Evolutionary conservation across 2,113 vertebrate species (phyloP).

Genomic region (Oceanites oceanicus): DNA sequence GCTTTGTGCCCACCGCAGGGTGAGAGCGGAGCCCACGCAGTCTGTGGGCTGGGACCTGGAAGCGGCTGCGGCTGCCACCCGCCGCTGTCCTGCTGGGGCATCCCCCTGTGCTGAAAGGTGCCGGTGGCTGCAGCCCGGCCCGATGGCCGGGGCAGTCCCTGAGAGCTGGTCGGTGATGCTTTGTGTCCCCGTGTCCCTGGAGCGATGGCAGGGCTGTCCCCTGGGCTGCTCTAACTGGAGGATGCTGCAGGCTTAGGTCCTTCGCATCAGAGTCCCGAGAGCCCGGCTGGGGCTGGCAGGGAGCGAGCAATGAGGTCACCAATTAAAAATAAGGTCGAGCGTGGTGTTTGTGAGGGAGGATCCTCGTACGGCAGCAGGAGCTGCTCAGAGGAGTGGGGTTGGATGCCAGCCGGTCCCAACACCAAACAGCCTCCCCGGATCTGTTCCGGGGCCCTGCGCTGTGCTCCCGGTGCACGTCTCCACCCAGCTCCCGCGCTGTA

Average conservation of each 20-base stretch:
- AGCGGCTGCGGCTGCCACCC: background rate
- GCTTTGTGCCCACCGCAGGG: background rate
- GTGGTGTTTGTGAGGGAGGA: background rate
- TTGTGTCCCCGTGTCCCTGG: background rate
- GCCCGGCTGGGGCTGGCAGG: background rate
- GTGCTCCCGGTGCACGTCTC: background rate
- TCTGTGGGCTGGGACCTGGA: background rate
- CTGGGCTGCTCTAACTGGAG: background rate
- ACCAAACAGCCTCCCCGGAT: background rate
- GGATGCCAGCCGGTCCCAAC: background rate
- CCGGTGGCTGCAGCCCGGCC: background rate
- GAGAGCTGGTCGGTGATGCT: background rate
- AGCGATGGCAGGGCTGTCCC: background rate
- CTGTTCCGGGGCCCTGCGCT: accelerated
- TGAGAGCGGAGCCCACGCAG: background rate
- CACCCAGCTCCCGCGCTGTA: accelerated
- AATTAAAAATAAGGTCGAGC: background rate
- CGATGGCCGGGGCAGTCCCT: accelerated
- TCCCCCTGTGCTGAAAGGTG: background rate
- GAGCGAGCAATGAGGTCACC: background rate
- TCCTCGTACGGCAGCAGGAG: background rate
- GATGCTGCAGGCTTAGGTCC: background rate
- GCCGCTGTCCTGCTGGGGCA: background rate
- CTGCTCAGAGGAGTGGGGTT: background rate
- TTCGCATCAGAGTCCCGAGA: background rate